Conservation (phyloP, 1,140 invertebrate species). For the Drosophila azteca region DNA sequence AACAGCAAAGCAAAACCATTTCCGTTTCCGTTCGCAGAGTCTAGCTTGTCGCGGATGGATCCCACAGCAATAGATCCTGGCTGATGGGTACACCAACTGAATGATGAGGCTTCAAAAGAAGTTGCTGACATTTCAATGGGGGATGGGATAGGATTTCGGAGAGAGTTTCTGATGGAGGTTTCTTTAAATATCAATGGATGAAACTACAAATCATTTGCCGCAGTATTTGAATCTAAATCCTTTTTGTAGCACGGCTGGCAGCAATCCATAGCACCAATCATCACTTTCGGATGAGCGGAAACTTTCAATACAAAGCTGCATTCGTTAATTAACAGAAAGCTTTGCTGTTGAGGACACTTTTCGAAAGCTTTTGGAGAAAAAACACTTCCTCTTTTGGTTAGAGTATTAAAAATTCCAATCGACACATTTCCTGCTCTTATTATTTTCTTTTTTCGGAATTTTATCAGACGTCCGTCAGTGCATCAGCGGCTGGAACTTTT, state of each 20-base stretch:
- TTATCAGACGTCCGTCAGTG: conserved; percentile 68
- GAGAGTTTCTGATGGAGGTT: too few relatives aligned
- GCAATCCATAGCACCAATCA: too few relatives aligned
- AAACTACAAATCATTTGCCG: not conserved
- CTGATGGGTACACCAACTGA: conserved; percentile 17
- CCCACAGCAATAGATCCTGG: conserved; percentile 20
- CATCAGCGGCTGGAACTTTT: conserved; percentile 79
- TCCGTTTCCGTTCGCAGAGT: conserved; percentile 70
- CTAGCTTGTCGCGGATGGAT: conserved; percentile 17
- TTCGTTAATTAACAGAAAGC: too few relatives aligned
- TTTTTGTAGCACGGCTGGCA: too few relatives aligned
- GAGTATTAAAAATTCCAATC: conserved; percentile 37
- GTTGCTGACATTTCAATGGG: too few relatives aligned
- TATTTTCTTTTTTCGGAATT: conserved; percentile 51
- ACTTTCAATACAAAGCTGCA: too few relatives aligned
- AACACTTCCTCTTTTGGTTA: not conserved
- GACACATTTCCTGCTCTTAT: conserved; percentile 8
- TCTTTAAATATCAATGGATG: not conserved
- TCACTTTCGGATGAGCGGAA: too few relatives aligned
- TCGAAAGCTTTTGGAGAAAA: too few relatives aligned
- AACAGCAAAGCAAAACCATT: conserved; percentile 54
- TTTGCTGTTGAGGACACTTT: too few relatives aligned
- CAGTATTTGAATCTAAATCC: too few relatives aligned
- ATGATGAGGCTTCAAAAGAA: not conserved
- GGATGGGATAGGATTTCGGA: too few relatives aligned